Evolutionary conservation across 2,797 vertebrate genomes (phyloP), one percentile per base, ranked within the genome.

Genomic region (Cirrhinus mrigala): DNA sequence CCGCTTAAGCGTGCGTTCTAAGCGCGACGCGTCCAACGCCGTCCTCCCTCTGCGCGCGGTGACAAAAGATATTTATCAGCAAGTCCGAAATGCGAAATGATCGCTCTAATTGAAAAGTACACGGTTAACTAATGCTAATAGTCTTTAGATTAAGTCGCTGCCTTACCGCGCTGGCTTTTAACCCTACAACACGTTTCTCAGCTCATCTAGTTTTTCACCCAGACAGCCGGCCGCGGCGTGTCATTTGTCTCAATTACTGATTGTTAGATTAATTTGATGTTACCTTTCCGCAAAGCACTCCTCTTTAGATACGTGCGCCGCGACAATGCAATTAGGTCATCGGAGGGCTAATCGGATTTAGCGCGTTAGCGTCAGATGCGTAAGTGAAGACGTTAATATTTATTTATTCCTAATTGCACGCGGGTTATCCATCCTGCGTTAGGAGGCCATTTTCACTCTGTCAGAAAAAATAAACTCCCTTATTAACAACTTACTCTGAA

Each of bases 191-290:
- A 81, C 88, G 14, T 84, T 87, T 84, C 86, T 80, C 84, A 85
- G 84, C 88, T 90, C 85, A 87, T 89, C 90, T 84, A 86, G 82
- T 85, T 90, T 89, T 90, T 89, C 89, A 85, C 85, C 14, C 79
- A 88, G 90, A 92, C 91, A 89, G 84, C 88, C 77, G 48, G 86
- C 75, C 27, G 29, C 48, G 40, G 74, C 68, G 20, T 82, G 84
- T 90, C 89, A 87, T 92, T 92, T 91, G 88, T 92, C 91, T 91
- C 90, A 90, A 90, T 92, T 91, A 91, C 90, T 87, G 89, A 90
- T 89, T 89, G 88, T 71, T 85, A 87, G 87, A 91, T 90, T 90
- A 89, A 91, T 91, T 87, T 87, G 87, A 91, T 89, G 83, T 62
- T 83, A 89, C 89, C 87, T 88, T 87, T 86, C 85, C 15, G n/a